Base-by-base conservation (phyloP, 2,888 invertebrate species). In the Cephus rjabovi region DNA sequence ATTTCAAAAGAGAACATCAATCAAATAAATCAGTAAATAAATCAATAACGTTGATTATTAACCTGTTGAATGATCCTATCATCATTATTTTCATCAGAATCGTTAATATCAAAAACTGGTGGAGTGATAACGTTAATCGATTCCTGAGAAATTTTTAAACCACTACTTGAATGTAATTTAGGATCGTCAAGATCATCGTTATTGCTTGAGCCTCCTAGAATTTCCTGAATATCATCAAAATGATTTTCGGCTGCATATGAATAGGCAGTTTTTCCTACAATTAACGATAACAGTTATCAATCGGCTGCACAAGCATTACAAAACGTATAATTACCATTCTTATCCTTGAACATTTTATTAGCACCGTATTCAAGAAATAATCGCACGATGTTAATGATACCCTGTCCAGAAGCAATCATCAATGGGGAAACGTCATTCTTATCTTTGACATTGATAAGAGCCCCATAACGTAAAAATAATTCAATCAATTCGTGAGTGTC, bases 331-430 rank as follows among this genome's bases (percentile, higher is more conserved):
- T 74, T 30, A 74, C 74, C 74, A 12, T 74, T 33, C n/a, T 30
- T 35, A 35, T 74, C 74, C n/a, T 74, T 74, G 12, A 37, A 11
- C 37, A 9, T 74, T 74, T 35, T 74, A 35, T 74, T 23, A 12
- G 74, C 74, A 74, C 33, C 74, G 31, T 74, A 74, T 23, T 74
- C 74, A 33, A 74, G 30, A 37, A 74, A 74, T 37, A 74, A 35
- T 30, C 35, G 23, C 9, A 74, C 74, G n/a, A 74, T 35, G 34
- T 74, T 35, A 33, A 74, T 35, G 35, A 34, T 33, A 74, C 74
- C 74, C 11, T 35, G 74, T 6, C 30, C 35, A 30, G 34, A 74
- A 35, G 74, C 74, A 34, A 74, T 31, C 74, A 74, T 74, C 11
- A 74, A 30, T 9, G 74, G 74, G 35, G 74, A 11, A 34, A 74